Base-by-base conservation (phyloP, 2,797 vertebrate genomes). In the Oceanodroma leucorhoa region DNA sequence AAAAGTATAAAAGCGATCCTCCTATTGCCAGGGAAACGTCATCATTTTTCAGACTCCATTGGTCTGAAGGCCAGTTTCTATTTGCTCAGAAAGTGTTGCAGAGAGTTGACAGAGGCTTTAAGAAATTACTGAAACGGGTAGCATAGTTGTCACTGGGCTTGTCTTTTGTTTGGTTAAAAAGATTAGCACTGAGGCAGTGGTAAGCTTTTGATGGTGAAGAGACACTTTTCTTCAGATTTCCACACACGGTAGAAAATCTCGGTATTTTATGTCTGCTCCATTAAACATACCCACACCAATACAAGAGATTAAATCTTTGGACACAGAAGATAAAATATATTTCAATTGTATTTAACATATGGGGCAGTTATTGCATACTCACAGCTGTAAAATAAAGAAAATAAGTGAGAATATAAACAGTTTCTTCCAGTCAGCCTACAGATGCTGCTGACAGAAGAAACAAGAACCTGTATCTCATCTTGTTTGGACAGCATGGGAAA, bases 401-500 rank as follows among this genome's bases (percentile, higher is more conserved):
- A 62, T 64, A 43, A 83, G 32, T 23, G 43, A 62, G 32, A 79
- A 55, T 55, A 89, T 34, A 62, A 87, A 38, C 66, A 53, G 46
- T 73, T 87, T 83, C 64, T 89, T 84, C 73, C 45, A 75, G 72
- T 75, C 71, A 65, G 64, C 34, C 72, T 83, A n/a, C 48, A 88
- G 3, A 0, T 54, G 76, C 65, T 87, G 66, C 65, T 87, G 66
- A 93, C 55, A 93, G 76, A 82, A 81, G 89, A 84, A 90, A 79
- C 46, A 51, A 78, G 89, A 93, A 93, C 43, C 36, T 70, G 45
- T 38, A 55, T 87, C 62, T 87, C 90, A n/a, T 88, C 69, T 53
- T 75, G 30, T 95, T 88, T 84, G 90, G 85, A 73, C 77, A 90
- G 80, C 77, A 93, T 77, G 72, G 48, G 69, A 94, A 89, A 85